These are phyloP conservation scores for Brachionus manjavacas DNA, from an alignment of 1,140 invertebrate genomes.

Conservation along the genomic window DNA sequence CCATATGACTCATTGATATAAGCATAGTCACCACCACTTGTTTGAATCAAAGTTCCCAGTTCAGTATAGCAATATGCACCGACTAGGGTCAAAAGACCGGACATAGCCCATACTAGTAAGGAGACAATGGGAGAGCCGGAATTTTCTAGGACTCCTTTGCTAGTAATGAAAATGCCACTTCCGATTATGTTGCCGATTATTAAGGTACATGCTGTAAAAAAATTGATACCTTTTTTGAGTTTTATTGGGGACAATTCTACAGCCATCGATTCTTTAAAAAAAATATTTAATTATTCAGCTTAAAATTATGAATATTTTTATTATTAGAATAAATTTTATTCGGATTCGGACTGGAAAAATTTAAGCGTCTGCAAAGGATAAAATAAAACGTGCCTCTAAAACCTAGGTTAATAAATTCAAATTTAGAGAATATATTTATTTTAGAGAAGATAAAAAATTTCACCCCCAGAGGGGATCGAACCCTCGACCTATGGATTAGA, in stretches of 20 bases:
- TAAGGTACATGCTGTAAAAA: slow-evolving; percentile 46
- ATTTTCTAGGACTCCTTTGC: slow-evolving; percentile 45
- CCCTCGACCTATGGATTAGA: not conserved
- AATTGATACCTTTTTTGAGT: slow-evolving; percentile 41
- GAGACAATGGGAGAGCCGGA: not conserved
- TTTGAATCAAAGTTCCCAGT: slow-evolving; percentile 63
- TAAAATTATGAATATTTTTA: not conserved
- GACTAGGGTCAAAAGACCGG: slow-evolving; percentile 51
- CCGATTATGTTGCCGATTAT: slow-evolving; percentile 58
- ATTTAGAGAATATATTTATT: not conserved
- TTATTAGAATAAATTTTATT: not conserved
- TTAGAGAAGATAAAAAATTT: not conserved
- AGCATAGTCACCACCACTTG: slow-evolving; percentile 43
- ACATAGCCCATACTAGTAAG: slow-evolving; percentile 12
- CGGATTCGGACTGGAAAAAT: not conserved
- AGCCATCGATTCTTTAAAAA: not conserved
- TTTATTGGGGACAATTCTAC: not conserved
- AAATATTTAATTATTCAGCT: not conserved
- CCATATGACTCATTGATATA: slow-evolving; percentile 42
- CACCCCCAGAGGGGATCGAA: slow-evolving; percentile 19
- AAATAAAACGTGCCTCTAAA: not conserved
- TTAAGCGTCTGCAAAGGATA: not conserved
- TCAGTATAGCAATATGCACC: slow-evolving; percentile 63
- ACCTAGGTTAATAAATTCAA: not conserved
- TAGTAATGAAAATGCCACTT: slow-evolving; percentile 58